Base-by-base conservation (phyloP, 2,888 invertebrate genomes). In the Orthosia incerta region DNA sequence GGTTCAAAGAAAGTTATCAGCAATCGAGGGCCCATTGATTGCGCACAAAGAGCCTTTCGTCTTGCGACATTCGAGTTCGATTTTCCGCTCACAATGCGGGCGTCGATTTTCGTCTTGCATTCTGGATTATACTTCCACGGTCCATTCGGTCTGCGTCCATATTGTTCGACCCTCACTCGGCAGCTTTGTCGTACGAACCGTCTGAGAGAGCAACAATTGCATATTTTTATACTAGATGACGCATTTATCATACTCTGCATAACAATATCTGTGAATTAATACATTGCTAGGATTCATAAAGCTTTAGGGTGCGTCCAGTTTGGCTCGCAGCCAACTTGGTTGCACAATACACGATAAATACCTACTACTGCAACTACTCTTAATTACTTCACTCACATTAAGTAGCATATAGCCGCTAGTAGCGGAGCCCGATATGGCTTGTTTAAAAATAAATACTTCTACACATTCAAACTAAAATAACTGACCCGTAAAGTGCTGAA, bases 11-110 rank as follows among this genome's bases (percentile, higher is more conserved):
- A 95, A 95, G 94, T 94, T 95, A 94, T 93, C 94, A 93, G 94
- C 94, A 95, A 95, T 95, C 94, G 94, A 92, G 93, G 91, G 89
- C 89, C 93, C 94, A 95, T 95, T 95, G 95, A 95, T 95, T 94
- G 94, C 89, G 91, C 93, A 94, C 95, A 95, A 95, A 94, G 94
- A 92, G 89, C 89, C 90, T 94, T 94, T 93, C 93, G 93, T 93
- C 91, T 93, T 91, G 94, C 93, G 94, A 94, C 93, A 94, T 93
- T 93, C 91, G 89, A 93, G 93, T 94, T 93, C 92, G 93, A 95
- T 95, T 96, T 95, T 94, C 93, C 90, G 90, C 92, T 94, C 90
- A 94, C 95, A 95, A 95, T 94, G 91, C 92, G 90, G 90, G 89
- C 91, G 91, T 89, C 92, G 93, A 94, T 94, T 95, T 94, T 94